Percentiles rank a stretch among this genome's conserved stretches.
Evolutionary conservation across 2,113 vertebrate genomes (phyloP).

Genomic region (Entomyzon cyanotis): DNA sequence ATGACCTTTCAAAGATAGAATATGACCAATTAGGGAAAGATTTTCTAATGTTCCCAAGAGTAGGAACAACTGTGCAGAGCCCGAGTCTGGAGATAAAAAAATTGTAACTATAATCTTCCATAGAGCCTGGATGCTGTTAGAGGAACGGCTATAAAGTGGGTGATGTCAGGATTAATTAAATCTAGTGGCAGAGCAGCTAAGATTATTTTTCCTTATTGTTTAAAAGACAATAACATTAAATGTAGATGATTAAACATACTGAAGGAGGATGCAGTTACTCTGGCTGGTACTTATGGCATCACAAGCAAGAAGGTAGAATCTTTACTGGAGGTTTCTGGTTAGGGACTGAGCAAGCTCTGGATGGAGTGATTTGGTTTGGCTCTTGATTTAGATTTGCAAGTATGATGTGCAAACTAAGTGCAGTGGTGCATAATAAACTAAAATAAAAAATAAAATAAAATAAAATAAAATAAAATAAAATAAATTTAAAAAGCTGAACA

Average conservation of each 20-base stretch:
- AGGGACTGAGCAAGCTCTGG: neutral
- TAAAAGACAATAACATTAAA: neutral
- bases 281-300: neutral
- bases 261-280: neutral
- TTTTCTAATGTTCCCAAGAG: neutral
- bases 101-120: neutral
- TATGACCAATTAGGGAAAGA: constrained; percentile 31
- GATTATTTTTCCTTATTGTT: neutral
- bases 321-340: neutral
- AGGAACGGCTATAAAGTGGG: neutral
- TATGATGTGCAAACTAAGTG: neutral
- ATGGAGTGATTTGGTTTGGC: neutral
- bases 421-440: neutral
- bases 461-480: neutral
- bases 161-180: neutral
- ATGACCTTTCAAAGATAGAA: constrained; percentile 40
- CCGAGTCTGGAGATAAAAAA: neutral
- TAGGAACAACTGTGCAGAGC: neutral
- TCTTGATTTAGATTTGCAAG: neutral
- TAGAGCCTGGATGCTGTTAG: neutral
- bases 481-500: neutral
- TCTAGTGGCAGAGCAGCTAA: neutral
- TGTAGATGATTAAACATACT: neutral
- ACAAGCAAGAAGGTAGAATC: neutral
- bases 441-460: neutral